Conservation (phyloP, 92 coral and sea anemone species). For the Phenganax marumi region DNA sequence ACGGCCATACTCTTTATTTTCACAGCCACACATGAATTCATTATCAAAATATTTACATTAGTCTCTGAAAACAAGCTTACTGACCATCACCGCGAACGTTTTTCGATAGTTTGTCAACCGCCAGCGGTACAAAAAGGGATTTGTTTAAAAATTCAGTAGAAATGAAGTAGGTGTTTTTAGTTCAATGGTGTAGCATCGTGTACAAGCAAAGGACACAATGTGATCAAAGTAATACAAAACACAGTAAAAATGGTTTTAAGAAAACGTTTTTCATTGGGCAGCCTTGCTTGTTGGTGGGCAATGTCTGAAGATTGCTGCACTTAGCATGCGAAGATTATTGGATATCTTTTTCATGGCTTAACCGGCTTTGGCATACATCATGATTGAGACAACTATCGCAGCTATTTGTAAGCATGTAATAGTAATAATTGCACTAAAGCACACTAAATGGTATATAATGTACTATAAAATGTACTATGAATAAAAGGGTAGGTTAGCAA, state of each 20-base stretch:
- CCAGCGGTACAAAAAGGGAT: slow-evolving; percentile 8
- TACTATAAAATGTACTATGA: no score
- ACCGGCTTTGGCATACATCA: slow-evolving; percentile 4
- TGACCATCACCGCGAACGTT: background rate
- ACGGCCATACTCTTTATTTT: no score
- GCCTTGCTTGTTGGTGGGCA: background rate
- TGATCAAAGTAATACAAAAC: background rate
- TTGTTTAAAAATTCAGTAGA: background rate
- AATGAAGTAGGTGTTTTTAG: background rate
- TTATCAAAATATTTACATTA: no score
- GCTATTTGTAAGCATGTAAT: no score
- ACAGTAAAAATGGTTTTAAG: background rate
- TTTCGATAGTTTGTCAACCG: slow-evolving; percentile 14
- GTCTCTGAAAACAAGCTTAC: no score
- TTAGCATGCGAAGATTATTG: background rate
- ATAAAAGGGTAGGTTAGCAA: no score
- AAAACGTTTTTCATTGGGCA: background rate
- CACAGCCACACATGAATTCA: no score
- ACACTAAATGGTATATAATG: no score
- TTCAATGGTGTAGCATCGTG: background rate
- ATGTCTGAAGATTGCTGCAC: no score
- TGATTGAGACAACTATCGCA: no score
- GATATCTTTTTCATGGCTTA: background rate
- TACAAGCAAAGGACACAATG: background rate
- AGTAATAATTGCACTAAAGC: no score